Base-by-base conservation (phyloP, 2,888 invertebrate species). In the Chamaedrilus cognettii region DNA sequence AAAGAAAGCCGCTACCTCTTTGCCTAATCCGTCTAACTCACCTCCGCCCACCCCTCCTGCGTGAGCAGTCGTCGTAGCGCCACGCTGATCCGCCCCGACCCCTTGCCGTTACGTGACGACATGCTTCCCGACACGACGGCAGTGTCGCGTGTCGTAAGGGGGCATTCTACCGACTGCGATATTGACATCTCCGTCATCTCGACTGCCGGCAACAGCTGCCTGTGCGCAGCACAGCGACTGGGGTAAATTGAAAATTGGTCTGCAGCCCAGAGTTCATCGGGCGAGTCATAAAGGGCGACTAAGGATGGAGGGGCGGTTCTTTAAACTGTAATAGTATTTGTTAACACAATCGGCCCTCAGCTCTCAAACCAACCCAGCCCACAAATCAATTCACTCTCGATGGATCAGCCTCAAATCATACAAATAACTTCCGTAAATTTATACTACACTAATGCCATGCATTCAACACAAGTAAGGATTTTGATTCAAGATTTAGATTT, bases 151-250 rank as follows among this genome's bases (percentile, higher is more conserved):
- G 90, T 84, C 0, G 95, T 94, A 31, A 97, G 86, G 0, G 96
- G 96, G 57, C 94, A 92, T 82, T 97, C 96, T 58, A 97, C 92
- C 0, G 95, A 94, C 82, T 96, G 96, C 28, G 90, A 89, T 79
- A 96, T 91, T 57, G 90, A 91, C 91, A 96, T 94, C 11, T 92
- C 92, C n/a, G 92, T 93, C 35, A 96, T 89, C 86, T 96, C 96
- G 73, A 96, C 87, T 69, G 86, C 88, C 19, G 94, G 93, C 77
- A 92, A 85, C 5, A 87, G 33, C 42, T 42, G 42, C 7, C 42
- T 42, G 42, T 11, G 19, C 42, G 19, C 19, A 42, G 7, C n/a
- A n/a, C n/a, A n/a, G n/a, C n/a, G n/a, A n/a, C n/a, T n/a, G n/a
- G n/a, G n/a, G n/a, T n/a, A n/a, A n/a, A n/a, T n/a, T n/a, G n/a